Conservation (phyloP, 1,140 invertebrate genomes). For the Drosophila suzukii region DNA sequence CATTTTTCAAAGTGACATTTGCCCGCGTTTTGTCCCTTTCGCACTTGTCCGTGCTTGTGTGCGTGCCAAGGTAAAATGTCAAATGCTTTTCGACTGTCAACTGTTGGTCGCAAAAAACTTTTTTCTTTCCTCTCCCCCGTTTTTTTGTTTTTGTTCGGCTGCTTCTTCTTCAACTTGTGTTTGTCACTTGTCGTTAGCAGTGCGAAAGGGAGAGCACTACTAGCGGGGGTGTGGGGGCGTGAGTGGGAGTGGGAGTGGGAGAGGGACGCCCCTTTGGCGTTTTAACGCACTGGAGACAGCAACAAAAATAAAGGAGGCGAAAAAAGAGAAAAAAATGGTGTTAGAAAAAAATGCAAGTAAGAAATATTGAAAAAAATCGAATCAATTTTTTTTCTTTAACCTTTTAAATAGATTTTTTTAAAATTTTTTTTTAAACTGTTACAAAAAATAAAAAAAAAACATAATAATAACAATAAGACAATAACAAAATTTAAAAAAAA, state of each 20-base stretch:
- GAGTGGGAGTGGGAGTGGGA: neutral
- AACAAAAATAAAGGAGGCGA: constrained; percentile 29
- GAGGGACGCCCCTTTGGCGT: constrained; percentile 73
- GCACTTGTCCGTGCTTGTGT: constrained; percentile 38
- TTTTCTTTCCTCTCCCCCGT: constrained; percentile 27
- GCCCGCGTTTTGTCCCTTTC: constrained; percentile 73
- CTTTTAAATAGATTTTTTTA: neutral
- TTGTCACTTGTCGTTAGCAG: constrained; percentile 63
- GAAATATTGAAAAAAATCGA: constrained; percentile 1
- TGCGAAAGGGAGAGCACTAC: constrained; percentile 37
- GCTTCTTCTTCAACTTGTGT: constrained; percentile 41
- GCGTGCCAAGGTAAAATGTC: constrained; percentile 82
- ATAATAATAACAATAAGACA: neutral
- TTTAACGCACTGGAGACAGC: constrained; percentile 63
- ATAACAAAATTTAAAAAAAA: constrained; percentile 21
- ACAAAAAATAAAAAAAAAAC: neutral
- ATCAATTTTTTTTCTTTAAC: too few species aligned
- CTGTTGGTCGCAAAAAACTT: constrained; percentile 77
- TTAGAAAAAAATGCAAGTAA: constrained; percentile 17
- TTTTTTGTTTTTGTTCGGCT: constrained; percentile 18
- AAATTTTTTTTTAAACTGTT: neutral
- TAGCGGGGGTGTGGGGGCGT: constrained; percentile 4
- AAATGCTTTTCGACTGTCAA: constrained; percentile 83
- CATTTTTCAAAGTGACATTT: constrained; percentile 85
- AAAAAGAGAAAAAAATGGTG: neutral